These are phyloP conservation scores for Limnephilus marmoratus DNA, from an alignment of 2,888 invertebrate genomes.

Conservation along the genomic window DNA sequence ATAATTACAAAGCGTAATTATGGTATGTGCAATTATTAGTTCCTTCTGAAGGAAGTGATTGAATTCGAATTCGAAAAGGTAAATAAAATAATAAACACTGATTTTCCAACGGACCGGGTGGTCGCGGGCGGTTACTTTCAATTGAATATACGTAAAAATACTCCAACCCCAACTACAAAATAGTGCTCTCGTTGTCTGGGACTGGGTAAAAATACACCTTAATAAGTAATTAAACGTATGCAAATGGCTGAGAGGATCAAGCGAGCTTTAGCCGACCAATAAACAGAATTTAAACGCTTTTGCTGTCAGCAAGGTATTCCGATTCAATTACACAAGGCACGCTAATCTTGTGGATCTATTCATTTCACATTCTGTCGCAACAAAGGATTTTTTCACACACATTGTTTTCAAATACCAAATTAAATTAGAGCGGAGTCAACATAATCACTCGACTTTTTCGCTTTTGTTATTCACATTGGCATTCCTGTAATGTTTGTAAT, in stretches of 20 bases:
- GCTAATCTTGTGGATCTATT: constrained; percentile 49
- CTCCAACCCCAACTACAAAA: neutral
- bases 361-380: constrained; percentile 30
- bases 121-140: neutral
- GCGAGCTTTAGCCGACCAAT: constrained; percentile 22
- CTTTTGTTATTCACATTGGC: neutral
- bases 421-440: constrained; percentile 7
- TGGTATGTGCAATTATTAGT: no score
- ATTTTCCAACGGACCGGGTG: neutral
- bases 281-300: constrained; percentile 46
- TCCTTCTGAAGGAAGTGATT: no score
- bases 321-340: constrained; percentile 48
- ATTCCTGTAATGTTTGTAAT: neutral
- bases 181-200: neutral
- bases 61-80: no score
- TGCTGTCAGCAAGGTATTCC: constrained; percentile 49
- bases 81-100: no score
- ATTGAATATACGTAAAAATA: neutral
- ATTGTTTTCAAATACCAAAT: constrained; percentile 5
- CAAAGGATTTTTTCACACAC: constrained; percentile 33
- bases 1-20: no score
- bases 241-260: constrained; percentile 28
- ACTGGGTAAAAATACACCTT: constrained; percentile 21
- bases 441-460: neutral
- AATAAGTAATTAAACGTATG: constrained; percentile 40